Base-by-base conservation (phyloP, 30 jellyfish, hydroid and myxozoan genomes). In the Chrysaora quinquecirrha region DNA sequence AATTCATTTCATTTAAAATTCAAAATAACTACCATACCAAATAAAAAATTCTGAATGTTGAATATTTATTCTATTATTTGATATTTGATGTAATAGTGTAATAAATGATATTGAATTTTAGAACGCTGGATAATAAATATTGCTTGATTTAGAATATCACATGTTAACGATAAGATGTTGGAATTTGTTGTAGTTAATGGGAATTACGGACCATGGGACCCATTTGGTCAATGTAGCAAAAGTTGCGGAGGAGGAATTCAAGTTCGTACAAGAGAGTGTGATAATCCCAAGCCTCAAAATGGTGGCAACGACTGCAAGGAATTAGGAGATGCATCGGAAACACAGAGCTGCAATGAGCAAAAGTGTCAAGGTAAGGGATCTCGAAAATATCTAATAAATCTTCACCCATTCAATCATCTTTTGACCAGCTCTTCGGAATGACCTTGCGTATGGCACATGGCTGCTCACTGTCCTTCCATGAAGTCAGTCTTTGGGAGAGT, bases 201-300 rank as follows among this genome's bases (percentile, higher is more conserved):
- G 16, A 76, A 76, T 48, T 75, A 60, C 34, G 73, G 87, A 23
- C 54, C 66, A 75, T 75, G 87, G 87, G 76, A 34, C 0, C 48
- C 58, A 30, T 30, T 10, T 34, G 64, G 87, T 1, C 60, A 22
- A 22, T 75, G 87, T 21, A 75, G 76, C 76, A 75, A 56, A 22
- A 25, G 64, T 43, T 75, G 87, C 35, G 87, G 87, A 30, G 87
- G 76, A 31, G 87, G 87, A 50, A 23, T 60, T 6, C 48, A 60
- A 22, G 3, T 64, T 1, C 54, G 87, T 29, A 50, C 62, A 10
- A 75, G 87, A 60, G 50, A 56, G 25, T 75, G 87, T 34, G 58
- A 75, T 34, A 75, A 75, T 24, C 87, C 87, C 16, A 56, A n/a
- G 30, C 87, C 77, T n/a, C 46, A 48, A 11, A 29, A 49, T 24